These are phyloP conservation scores for Pseudanteris insignis DNA, from an alignment of 2,888 invertebrate species.

Conservation along the genomic window DNA sequence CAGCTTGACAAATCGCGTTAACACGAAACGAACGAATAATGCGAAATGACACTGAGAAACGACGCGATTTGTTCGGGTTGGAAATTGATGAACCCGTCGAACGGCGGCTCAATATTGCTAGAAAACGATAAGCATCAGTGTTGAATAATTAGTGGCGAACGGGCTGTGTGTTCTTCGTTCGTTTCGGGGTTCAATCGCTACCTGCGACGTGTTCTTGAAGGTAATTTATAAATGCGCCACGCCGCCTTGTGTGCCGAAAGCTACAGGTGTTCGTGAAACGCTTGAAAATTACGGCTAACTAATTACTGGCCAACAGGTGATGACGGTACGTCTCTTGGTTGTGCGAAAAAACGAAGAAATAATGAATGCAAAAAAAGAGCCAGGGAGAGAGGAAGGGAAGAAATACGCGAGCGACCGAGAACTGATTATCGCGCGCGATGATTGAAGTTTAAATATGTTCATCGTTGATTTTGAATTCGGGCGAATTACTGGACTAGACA, in stretches of 20 bases:
- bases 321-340: conserved; percentile 42
- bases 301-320: conserved; percentile 54
- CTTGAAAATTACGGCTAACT: conserved; percentile 49
- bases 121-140: conserved; percentile 42
- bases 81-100: conserved; percentile 33
- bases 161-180: conserved; percentile 18
- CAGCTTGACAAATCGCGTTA: conserved; percentile 3
- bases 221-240: conserved; percentile 48
- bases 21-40: conserved; percentile 6
- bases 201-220: conserved; percentile 42
- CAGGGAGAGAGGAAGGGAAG: too few relatives aligned
- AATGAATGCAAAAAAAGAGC: too few relatives aligned
- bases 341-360: conserved; percentile 15
- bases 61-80: conserved; percentile 20
- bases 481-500: too few relatives aligned
- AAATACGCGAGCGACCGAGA: conserved; percentile 26
- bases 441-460: conserved; percentile 1
- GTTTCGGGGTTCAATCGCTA: conserved; percentile 43
- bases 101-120: conserved; percentile 16
- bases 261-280: conserved; percentile 49
- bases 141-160: conserved; percentile 43
- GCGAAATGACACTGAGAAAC: conserved; percentile 28
- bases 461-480: too few relatives aligned
- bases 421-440: conserved; percentile 38
- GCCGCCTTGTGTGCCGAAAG: conserved; percentile 44